phyloP scores from a whole-genome alignment of 2,797 vertebrate species.

The Diglossa cyanea region DNA sequence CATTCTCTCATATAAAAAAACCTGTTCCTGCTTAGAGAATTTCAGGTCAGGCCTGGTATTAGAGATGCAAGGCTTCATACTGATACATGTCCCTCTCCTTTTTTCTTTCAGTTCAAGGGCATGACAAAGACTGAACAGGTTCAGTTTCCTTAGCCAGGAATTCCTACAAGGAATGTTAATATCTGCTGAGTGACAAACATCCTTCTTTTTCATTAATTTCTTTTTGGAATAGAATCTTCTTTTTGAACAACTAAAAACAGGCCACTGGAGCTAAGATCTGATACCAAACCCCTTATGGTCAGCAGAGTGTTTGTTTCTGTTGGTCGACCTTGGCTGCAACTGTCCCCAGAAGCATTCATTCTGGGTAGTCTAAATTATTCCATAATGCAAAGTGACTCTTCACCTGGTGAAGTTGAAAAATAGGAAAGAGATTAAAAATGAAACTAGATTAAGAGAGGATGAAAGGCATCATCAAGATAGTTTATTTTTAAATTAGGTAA shows the following conservation, averaged over 20 bases:
- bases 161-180: neutral
- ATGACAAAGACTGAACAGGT: neutral
- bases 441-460: neutral
- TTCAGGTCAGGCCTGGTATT: neutral
- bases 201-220: neutral
- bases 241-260: neutral
- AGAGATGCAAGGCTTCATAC: neutral
- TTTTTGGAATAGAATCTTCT: neutral
- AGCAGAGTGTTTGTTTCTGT: neutral
- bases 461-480: neutral
- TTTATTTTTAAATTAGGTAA: neutral
- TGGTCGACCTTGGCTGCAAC: neutral
- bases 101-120: neutral
- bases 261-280: neutral
- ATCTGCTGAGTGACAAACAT: neutral
- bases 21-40: neutral
- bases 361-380: neutral
- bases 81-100: neutral
- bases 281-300: neutral
- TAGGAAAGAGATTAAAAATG: neutral
- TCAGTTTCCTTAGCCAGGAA: neutral
- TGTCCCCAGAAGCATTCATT: neutral
- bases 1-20: neutral
- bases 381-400: neutral
- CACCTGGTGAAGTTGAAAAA: neutral